Evolutionary conservation across 1,140 invertebrate genomes (phyloP), one percentile per base, ranked within the genome.

Genomic region (Maniola jurtina): DNA sequence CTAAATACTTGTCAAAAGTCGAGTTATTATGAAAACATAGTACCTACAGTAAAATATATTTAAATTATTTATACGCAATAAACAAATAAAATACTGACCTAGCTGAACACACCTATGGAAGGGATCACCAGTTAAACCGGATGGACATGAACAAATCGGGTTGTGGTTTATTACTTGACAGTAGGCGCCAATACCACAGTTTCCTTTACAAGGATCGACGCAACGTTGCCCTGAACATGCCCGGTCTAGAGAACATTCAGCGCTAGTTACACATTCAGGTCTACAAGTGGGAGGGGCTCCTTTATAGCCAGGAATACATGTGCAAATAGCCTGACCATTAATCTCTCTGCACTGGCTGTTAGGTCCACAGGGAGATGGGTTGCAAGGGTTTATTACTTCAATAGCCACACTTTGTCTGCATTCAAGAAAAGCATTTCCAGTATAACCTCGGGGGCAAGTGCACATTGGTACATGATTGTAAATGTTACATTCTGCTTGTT

Each of bases 401-500:
- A 69, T 71, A 9, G 69, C 40, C 61, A 60, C 60, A 34, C 80
- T 81, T 55, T 93, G 93, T 73, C 94, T 91, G 84, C 95, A 95
- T 57, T 95, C 95, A 8, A 94, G 92, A 77, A 96, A 96, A 7
- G 96, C 95, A 92, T 97, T 95, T 40, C 96, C 96, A 38, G 93
- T 92, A 70, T 93, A 94, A 25, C 95, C 95, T 64, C 92, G 92
- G 4, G 93, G 79, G 73, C 96, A 97, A 48, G 93, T 93, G 80
- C 96, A 97, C 52, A 94, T 93, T 0, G 96, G 95, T 66, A 96
- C 89, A 77, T 97, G 96, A 79, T 96, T 96, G 7, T 95, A 94
- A 0, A 97, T 95, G 64, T 92, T 93, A 80, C 96, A 98, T 68
- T 95, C 92, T 0, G 96, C 95, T 78, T 95, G 95, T 0, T 88